Base-by-base conservation (phyloP, 2,888 invertebrate species). In the Elysia crispata region DNA sequence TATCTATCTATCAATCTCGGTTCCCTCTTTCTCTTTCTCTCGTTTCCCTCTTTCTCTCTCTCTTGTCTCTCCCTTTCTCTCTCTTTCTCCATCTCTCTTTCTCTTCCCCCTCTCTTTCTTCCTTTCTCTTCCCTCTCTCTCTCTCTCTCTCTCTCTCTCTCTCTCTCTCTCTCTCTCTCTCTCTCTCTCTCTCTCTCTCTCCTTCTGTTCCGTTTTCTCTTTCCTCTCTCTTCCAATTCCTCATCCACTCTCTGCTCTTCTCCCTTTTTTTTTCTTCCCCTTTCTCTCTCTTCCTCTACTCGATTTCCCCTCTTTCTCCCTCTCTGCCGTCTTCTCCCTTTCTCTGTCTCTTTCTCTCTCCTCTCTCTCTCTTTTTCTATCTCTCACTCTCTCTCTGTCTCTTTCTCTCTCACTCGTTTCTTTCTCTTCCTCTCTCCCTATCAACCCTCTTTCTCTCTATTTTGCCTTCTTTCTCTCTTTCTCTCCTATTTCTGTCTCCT, bases 71-170 rank as follows among this genome's bases (percentile, higher is more conserved):
- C 30, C 67, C 50, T 76, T n/a, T 76, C 67, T 67, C 50, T 76
- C 67, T 76, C 50, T 76, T 18, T 67, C 67, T 76, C 76, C 67
- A 49, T 76, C 76, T 76, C 67, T 76, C 76, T 76, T 50, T 76
- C 76, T 76, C 60, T 64, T 64, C 33, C 64, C 33, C 64, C 62
- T 31, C 33, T 64, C 62, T 41, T 76, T 64, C 30, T 31, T 64
- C 31, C 31, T 41, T 64, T 41, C 31, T 64, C 62, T 23, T 60
- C 60, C 30, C 75, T 60, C 18, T 3, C 60, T 41, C 41, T 41
- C 41, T 41, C 41, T 41, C 5, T 41, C 41, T 41, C 5, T 41
- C 41, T 41, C 5, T 41, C 41, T 41, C 5, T 41, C 41, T 41
- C 5, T 41, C 41, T 41, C 5, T 11, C 41, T 41, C 41, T 41